A percentile compares a stretch with the other conserved stretches of the same genome.
phyloP scores from a whole-genome alignment of 2,888 invertebrate genomes.

The Xanthia togata region DNA sequence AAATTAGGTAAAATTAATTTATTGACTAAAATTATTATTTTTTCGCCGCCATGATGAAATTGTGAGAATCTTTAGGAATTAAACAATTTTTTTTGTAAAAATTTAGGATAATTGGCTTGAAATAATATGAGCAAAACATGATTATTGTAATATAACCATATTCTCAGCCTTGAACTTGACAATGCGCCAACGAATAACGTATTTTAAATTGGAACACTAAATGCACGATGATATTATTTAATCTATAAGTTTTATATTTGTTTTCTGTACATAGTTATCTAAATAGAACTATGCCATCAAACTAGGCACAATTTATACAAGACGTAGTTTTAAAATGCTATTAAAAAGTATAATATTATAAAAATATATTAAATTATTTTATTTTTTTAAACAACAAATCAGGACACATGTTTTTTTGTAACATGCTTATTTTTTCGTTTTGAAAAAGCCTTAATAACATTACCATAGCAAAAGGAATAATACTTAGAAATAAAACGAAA shows the following conservation, averaged over 20 bases:
- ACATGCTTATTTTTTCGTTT: not conserved
- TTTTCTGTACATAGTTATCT: slow-evolving; percentile 12
- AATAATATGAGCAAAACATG: slow-evolving; percentile 60
- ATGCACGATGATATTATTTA: slow-evolving; percentile 22
- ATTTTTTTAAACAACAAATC: not conserved
- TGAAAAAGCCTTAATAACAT: not conserved
- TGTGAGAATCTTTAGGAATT: slow-evolving; percentile 47
- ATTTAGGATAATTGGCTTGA: slow-evolving; percentile 60
- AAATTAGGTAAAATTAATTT: slow-evolving; percentile 55
- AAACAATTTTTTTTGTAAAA: slow-evolving; percentile 36
- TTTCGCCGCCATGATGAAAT: slow-evolving; percentile 45
- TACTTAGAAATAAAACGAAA: not conserved
- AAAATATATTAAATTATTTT: not conserved
- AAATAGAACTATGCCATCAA: not conserved
- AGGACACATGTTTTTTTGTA: too few species aligned
- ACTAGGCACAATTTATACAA: not conserved
- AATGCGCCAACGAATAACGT: slow-evolving; percentile 82
- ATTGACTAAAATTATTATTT: slow-evolving; percentile 25
- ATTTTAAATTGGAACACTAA: slow-evolving; percentile 65
- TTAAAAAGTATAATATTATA: not conserved
- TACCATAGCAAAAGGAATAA: not conserved
- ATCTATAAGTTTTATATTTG: not conserved
- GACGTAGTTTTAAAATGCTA: not conserved
- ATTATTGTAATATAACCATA: slow-evolving; percentile 55
- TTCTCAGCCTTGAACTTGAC: slow-evolving; percentile 74